These are phyloP conservation scores for Pangasius mekongensis DNA, from an alignment of 2,797 vertebrate species.

Conservation along the genomic window DNA sequence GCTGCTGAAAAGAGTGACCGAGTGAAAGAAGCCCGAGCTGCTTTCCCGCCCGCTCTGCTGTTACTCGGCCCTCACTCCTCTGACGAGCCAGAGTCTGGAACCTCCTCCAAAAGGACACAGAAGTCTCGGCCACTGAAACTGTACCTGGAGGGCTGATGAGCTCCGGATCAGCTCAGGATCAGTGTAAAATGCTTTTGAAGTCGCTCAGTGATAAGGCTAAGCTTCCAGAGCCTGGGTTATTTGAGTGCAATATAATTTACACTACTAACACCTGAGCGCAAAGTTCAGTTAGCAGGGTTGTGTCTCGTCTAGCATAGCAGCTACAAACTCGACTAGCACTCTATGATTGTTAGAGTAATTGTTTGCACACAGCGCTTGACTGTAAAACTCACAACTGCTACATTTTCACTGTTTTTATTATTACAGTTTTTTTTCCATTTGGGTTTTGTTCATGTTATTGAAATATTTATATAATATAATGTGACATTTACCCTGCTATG, in stretches of 20 bases:
- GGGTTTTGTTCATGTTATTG: not conserved
- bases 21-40: constrained; percentile 60
- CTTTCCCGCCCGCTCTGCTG: constrained; percentile 22
- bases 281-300: constrained; percentile 32
- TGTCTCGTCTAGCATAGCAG: constrained; percentile 24
- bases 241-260: constrained; percentile 8
- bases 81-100: not conserved
- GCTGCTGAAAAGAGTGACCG: constrained; percentile 66
- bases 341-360: constrained; percentile 2
- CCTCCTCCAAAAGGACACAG: constrained; percentile 6
- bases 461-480: not conserved
- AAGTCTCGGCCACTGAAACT: not conserved
- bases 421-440: not conserved
- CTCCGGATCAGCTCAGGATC: not conserved
- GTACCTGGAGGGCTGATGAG: not conserved
- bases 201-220: not conserved
- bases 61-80: constrained; percentile 2
- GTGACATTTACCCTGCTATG: not conserved
- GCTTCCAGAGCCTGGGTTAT: not conserved
- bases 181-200: not conserved
- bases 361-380: constrained; percentile 36
- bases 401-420: not conserved
- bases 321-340: constrained; percentile 43
- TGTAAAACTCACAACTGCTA: constrained; percentile 5
- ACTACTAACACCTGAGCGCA: constrained; percentile 5